Evolutionary conservation across 1,140 invertebrate species (phyloP), one percentile per base, ranked within the genome.

Genomic region (Temnothorax curvispinosus): DNA sequence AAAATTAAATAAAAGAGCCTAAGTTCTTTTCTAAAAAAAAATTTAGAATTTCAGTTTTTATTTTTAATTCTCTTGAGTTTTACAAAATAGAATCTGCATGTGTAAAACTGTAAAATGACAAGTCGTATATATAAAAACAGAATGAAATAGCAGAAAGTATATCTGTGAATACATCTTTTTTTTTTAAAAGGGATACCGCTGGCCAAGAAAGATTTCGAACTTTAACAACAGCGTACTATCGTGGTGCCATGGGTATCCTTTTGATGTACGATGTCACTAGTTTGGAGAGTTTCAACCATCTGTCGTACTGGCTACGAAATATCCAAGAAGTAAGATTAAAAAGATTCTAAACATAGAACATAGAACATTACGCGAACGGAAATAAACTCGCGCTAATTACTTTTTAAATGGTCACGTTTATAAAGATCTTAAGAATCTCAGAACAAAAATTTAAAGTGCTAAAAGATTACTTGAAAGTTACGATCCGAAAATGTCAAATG

Each of bases 241-340:
- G 98, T 78, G 98, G 98, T 15, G 97, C 98, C 2, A 98, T 98
- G 97, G 98, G 98, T 47, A 98, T 98, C 90, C 96, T 98, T 44
- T 95, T 98, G 8, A 98, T 98, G 96, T 98, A 98, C 93, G 98
- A 98, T 92, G 97, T 98, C 41, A 98, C 98, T 27, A 98, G 97
- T 93, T 95, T 98, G 91, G 98, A 98, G 92, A 98, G 97, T 41
- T 98, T 98, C 93, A 98, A 98, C 94, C 97, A 98, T 95, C 95
- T 98, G 65, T 97, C 97, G 1, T 98, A 98, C 92, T 98, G 98
- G 98, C 96, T 98, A 52, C 96, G 97, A 93, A 98, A 98, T 95
- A 98, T 98, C 87, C 97, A 98, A 96, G 98, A 98, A 95, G 97
- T 98, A 95, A 94, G 69, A 75, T 87, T 38, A 85, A 62, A 75